Conservation (phyloP, 2,113 vertebrate species). For the Phoenicopterus ruber region DNA sequence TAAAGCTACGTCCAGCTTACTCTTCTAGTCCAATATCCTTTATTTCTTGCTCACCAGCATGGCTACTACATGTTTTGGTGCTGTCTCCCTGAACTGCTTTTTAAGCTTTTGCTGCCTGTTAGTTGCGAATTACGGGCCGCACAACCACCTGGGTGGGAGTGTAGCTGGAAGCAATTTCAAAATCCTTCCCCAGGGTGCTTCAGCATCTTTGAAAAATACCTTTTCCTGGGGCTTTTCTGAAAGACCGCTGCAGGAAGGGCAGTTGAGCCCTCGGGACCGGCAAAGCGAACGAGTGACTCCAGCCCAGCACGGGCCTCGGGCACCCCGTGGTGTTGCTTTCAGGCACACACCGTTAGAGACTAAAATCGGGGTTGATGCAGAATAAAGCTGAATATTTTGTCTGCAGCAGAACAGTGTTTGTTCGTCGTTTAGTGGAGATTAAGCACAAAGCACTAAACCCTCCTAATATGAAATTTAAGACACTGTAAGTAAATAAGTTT, state of each 20-base stretch:
- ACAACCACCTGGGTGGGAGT: neutral
- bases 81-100: neutral
- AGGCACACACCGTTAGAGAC: neutral
- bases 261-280: neutral
- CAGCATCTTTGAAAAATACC: neutral
- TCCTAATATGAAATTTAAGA: neutral
- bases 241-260: neutral
- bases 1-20: neutral
- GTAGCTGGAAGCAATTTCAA: neutral
- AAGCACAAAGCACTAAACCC: neutral
- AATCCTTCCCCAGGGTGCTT: neutral
- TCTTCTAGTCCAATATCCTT: too few relatives aligned
- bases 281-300: neutral
- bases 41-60: neutral
- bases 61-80: neutral
- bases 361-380: neutral
- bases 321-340: neutral
- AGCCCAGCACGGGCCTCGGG: neutral
- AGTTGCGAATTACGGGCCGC: rapidly evolving
- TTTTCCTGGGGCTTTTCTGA: neutral
- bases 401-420: neutral
- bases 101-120: neutral
- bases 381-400: neutral
- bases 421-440: neutral
- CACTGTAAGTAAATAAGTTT: neutral